Conservation (phyloP, 2,797 vertebrate species). For the Phrynocephalus vlangalii region DNA sequence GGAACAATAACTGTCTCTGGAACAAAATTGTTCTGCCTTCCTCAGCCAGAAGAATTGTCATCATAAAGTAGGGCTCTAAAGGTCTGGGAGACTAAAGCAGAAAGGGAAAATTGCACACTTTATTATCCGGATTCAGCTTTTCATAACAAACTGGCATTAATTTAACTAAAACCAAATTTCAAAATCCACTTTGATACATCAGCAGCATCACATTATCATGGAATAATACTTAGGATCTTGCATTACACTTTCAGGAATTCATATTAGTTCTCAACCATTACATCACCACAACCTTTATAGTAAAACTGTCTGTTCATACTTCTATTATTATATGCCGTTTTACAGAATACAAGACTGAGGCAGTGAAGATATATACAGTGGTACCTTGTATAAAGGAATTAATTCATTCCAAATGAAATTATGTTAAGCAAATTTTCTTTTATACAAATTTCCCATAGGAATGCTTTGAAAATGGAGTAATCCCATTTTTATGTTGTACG, state of each 20-base stretch:
- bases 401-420: too few species aligned
- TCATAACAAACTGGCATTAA: not conserved
- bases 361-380: not conserved
- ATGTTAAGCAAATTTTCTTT: too few species aligned
- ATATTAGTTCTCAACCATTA: not conserved
- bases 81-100: constrained; percentile 73
- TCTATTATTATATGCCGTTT: not conserved
- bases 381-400: too few species aligned
- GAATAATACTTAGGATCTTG: not conserved
- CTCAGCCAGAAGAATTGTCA: constrained; percentile 77
- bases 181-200: constrained; percentile 11
- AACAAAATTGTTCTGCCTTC: constrained; percentile 73
- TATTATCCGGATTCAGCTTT: constrained; percentile 57
- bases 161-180: not conserved
- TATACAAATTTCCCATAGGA: too few species aligned
- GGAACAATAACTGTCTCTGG: constrained; percentile 73
- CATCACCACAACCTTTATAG: not conserved
- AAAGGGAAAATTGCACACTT: constrained; percentile 73
- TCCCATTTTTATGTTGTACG: too few species aligned
- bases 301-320: not conserved
- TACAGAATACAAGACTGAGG: not conserved
- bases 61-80: constrained; percentile 75
- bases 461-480: too few species aligned
- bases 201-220: not conserved
- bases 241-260: not conserved